Conservation (phyloP, 2,888 invertebrate genomes). For the Tenthredo amoena region DNA sequence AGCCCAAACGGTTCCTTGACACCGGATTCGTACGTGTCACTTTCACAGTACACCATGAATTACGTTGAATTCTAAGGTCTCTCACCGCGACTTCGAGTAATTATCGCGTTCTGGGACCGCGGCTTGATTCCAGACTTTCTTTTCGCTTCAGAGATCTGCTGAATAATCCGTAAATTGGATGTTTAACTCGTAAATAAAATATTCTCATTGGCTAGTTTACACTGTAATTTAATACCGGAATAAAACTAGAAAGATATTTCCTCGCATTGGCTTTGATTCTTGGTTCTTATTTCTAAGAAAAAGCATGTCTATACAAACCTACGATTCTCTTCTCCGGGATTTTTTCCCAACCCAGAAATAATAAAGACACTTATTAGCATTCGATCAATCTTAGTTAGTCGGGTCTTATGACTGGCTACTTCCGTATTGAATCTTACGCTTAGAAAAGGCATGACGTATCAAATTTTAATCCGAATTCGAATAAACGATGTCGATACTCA, state of each 20-base stretch:
- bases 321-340: background rate
- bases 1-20: slow-evolving; percentile 48
- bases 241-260: background rate
- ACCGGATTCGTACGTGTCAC: slow-evolving; percentile 48
- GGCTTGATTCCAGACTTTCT: slow-evolving; percentile 6
- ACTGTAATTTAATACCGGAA: background rate
- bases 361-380: slow-evolving; percentile 2
- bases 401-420: background rate
- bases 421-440: background rate
- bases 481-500: slow-evolving; percentile 6
- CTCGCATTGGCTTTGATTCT: background rate
- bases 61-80: slow-evolving; percentile 22
- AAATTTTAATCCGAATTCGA: background rate
- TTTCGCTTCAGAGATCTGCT: background rate
- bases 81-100: slow-evolving; percentile 12
- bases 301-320: background rate
- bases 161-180: slow-evolving; percentile 27
- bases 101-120: background rate
- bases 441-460: background rate
- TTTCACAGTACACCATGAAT: slow-evolving; percentile 44
- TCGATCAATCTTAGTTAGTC: slow-evolving; percentile 14
- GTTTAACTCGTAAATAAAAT: background rate
- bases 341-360: background rate
- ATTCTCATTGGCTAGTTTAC: background rate
- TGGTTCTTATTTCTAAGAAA: background rate